Evolutionary conservation across 2,797 vertebrate species (phyloP).

Genomic region (Bovichtus diacanthus): DNA sequence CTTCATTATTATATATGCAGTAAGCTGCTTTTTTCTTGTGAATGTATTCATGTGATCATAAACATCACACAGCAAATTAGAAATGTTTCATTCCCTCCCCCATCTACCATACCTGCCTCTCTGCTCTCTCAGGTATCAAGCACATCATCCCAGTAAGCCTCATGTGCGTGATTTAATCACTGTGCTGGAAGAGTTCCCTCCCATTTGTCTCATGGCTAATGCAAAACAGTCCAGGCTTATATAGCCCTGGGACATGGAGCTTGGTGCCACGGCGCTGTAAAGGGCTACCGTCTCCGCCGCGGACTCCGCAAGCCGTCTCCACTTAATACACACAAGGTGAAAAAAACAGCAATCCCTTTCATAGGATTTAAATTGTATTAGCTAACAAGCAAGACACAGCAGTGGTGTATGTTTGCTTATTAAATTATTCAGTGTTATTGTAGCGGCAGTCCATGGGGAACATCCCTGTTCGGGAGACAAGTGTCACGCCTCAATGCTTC

Average conservation of each 20-base stretch:
- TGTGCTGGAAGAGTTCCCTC: slow-evolving; percentile 35
- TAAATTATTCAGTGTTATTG: slow-evolving; percentile 81
- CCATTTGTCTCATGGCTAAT: slow-evolving; percentile 42
- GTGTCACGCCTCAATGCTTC: slow-evolving; percentile 52
- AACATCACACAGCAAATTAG: not conserved
- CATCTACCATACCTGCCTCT: not conserved
- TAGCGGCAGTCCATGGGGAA: slow-evolving; percentile 42
- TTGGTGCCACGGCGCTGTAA: slow-evolving; percentile 5
- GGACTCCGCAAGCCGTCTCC: slow-evolving; percentile 1
- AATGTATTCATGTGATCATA: too few species aligned
- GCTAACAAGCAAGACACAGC: slow-evolving; percentile 79
- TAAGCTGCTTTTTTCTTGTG: too few species aligned
- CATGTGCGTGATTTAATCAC: slow-evolving; percentile 49
- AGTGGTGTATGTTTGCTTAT: slow-evolving; percentile 70
- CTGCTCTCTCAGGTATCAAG: slow-evolving; percentile 35
- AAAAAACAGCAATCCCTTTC: slow-evolving; percentile 62
- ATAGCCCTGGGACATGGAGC: slow-evolving; percentile 33
- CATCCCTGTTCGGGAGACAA: slow-evolving; percentile 42
- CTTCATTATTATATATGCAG: too few species aligned
- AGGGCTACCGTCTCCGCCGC: slow-evolving; percentile 1
- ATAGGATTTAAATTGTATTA: slow-evolving; percentile 82
- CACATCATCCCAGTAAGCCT: slow-evolving; percentile 51
- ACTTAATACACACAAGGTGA: slow-evolving; percentile 41
- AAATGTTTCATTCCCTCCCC: not conserved
- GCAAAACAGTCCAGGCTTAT: slow-evolving; percentile 48